Evolutionary conservation across 2,888 invertebrate species (phyloP).

Genomic region (Leptarthrus brevirostris): DNA sequence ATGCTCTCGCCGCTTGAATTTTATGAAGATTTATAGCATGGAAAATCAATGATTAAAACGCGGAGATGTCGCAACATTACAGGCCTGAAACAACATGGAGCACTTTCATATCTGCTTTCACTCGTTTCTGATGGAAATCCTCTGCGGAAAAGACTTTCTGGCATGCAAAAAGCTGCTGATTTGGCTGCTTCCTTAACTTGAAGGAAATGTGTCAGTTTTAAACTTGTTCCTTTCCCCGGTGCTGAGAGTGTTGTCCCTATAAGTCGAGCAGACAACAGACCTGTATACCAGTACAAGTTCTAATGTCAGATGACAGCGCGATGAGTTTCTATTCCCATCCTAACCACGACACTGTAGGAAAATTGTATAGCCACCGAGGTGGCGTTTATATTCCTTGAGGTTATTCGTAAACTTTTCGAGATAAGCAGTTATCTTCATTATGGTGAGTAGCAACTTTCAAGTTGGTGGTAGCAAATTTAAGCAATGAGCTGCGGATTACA

Average conservation of each 20-base stretch:
- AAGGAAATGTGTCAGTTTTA: background rate
- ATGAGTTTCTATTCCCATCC: too few species aligned
- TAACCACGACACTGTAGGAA: too few species aligned
- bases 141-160: background rate
- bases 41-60: slow-evolving; percentile 45
- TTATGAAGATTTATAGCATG: slow-evolving; percentile 47
- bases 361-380: too few species aligned
- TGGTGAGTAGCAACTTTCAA: slow-evolving; percentile 7
- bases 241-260: background rate
- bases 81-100: background rate
- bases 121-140: background rate
- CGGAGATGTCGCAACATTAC: background rate
- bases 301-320: too few species aligned
- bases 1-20: slow-evolving; percentile 31
- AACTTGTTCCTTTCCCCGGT: background rate
- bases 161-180: background rate
- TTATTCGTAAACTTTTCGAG: slow-evolving; percentile 7
- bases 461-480: slow-evolving; percentile 4
- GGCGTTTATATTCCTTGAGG: background rate
- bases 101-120: background rate
- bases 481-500: slow-evolving; percentile 31
- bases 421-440: slow-evolving; percentile 29
- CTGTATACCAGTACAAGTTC: too few species aligned
- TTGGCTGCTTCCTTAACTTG: background rate
- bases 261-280: background rate